Evolutionary conservation across 1,140 invertebrate species (phyloP), one percentile per base, ranked within the genome.

Genomic region (Leguminivora glycinivorella): DNA sequence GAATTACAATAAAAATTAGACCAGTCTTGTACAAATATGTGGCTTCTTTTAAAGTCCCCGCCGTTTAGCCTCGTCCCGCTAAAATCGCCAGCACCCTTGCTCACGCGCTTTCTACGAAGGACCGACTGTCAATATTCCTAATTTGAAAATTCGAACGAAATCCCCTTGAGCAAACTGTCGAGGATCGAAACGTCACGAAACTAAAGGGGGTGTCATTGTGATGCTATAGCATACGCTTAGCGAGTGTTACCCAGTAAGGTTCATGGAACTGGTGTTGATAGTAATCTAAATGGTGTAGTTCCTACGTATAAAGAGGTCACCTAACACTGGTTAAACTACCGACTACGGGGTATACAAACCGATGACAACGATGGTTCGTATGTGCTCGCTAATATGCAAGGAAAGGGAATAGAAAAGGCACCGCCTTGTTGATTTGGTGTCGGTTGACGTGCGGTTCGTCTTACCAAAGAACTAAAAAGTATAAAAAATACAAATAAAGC

Each of bases 1-100:
- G 85, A 85, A 88, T 88, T 83, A 80, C 81, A 79, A 72, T 76
- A 82, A 76, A 77, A 72, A 83, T 88, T 87, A 88, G 82, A 80
- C 63, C 67, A 58, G 63, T 38, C 73, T 67, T 68, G 69, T 67
- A 75, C 80, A 78, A 86, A 85, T 80, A 83, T 88, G 82, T 81
- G 72, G 68, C 56, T 75, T 75, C 70, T 80, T 88, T 87, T 84
- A 72, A 70, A 24, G 72, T 73, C 75, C 70, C 76, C 63, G 72
- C 56, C 77, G 71, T 82, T 84, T 82, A 83, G 81, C 82, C 72
- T 75, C 75, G 71, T 73, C 70, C 75, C 70, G 84, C 78, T 83
- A 85, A 86, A 81, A 83, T 80, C 77, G 74, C 80, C 75, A 76
- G 76, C 70, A 69, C 74, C 24, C 38, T 69, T 69, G 43, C 56